Conservation (phyloP, 2,797 vertebrate genomes). For the Argyrosomus regius region DNA sequence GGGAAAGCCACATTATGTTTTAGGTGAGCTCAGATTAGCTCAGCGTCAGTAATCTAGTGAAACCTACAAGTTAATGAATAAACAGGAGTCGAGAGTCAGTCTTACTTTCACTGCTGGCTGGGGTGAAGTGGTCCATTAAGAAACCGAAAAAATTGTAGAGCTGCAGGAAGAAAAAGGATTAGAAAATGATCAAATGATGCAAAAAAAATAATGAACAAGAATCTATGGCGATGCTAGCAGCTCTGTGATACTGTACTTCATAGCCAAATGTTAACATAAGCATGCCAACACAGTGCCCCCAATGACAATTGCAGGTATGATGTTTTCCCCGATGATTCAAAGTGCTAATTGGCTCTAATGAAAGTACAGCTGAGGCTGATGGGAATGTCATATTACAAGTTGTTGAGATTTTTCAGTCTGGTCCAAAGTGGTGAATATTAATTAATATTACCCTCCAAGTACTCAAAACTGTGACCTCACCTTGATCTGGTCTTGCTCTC, state of each 20-base stretch:
- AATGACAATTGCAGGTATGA: background rate
- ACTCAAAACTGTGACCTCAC: constrained; percentile 70
- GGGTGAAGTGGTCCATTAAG: constrained; percentile 92
- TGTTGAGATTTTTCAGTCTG: background rate
- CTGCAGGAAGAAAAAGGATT: constrained; percentile 70
- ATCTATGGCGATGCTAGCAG: background rate
- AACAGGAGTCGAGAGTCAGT: constrained; percentile 18
- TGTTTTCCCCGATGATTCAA: background rate
- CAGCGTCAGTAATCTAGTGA: constrained; percentile 10
- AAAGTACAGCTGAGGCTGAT: background rate
- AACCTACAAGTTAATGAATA: background rate
- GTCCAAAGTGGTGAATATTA: background rate
- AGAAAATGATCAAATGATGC: background rate
- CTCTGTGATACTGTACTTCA: background rate
- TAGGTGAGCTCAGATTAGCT: constrained; percentile 28
- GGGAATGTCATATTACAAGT: background rate
- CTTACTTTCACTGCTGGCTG: constrained; percentile 91
- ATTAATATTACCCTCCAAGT: background rate
- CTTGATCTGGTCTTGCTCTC: constrained; percentile 95
- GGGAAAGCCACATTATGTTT: background rate
- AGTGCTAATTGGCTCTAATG: background rate
- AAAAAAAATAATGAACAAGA: background rate
- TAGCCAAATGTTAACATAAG: background rate
- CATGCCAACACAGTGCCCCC: background rate
- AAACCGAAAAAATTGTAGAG: constrained; percentile 94